phyloP scores from a whole-genome alignment of 2,797 vertebrate species.

The Denticeps clupeoides region DNA sequence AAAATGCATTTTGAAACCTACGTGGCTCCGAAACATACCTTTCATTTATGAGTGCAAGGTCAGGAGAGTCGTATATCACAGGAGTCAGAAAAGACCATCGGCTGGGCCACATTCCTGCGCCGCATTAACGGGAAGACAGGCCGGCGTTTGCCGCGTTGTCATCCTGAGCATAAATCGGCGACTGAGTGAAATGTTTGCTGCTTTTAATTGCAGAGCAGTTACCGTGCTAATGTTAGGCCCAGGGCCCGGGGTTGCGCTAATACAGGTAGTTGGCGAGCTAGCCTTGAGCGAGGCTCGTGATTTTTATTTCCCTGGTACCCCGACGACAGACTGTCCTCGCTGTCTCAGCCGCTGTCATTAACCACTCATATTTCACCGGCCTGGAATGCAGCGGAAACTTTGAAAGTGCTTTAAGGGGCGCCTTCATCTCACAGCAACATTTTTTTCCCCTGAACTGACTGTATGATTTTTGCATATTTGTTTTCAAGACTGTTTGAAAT shows the following conservation, averaged over 20 bases:
- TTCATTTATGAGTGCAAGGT: not conserved
- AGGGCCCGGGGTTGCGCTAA: not conserved
- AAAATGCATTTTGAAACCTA: not conserved
- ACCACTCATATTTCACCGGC: not conserved
- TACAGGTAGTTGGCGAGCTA: not conserved
- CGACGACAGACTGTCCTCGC: not conserved
- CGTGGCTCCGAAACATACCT: not conserved
- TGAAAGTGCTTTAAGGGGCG: not conserved
- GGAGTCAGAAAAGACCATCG: not conserved
- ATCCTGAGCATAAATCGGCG: not conserved
- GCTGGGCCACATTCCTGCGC: not conserved
- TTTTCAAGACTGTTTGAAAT: no score
- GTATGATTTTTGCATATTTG: not conserved
- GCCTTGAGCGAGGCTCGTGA: not conserved
- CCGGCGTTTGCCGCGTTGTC: not conserved
- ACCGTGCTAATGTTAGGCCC: not conserved
- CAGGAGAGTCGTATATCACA: not conserved
- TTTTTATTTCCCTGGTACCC: not conserved
- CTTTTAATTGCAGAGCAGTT: not conserved
- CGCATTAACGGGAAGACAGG: not conserved
- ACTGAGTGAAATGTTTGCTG: not conserved
- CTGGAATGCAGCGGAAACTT: not conserved
- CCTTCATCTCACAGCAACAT: not conserved
- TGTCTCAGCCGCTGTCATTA: not conserved
- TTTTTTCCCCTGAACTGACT: not conserved